Evolutionary conservation across 2,888 invertebrate species (phyloP), one percentile per base, ranked within the genome.

Genomic region (Anodontia alba): DNA sequence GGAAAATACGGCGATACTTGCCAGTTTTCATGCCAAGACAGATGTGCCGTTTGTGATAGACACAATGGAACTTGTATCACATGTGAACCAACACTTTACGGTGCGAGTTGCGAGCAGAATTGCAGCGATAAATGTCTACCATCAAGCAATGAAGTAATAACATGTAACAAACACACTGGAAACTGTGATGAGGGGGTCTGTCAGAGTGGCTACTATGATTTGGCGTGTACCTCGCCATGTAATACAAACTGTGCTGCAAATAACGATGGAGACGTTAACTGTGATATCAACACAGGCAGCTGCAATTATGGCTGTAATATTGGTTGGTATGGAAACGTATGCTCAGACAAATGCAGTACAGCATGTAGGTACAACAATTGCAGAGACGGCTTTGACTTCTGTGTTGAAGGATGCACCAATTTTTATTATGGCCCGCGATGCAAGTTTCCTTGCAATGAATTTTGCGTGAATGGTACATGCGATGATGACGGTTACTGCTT

Each of bases 281-380:
- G 85, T 62, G 71, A 78, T 23, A 51, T 82, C 10, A 38, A 66
- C 36, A 73, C 76, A 33, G 83, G 86, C 0, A 17, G 36, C n/a
- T 86, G 86, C n/a, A 17, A 43, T 0, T 49, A 66, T 17, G 79
- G 79, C 31, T 86, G 86, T 43, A 42, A 42, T 17, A 26, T 67
- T 31, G 83, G 83, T 0, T 83, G 42, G 29, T 86, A 42, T 49
- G 79, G 83, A 5, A 57, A 66, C 0, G 1, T 29, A 8, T 86
- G 86, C 51, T 17, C 57, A 1, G 75, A 68, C 3, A 17, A 54
- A 7, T 86, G 86, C 42, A 81, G 80, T 23, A 12, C 31, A 1
- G 70, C 72, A 20, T 85, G 85, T 54, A 29, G 49, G 1, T 76
- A 76, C 42, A 75, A 67, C 17, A 68, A 73, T n/a, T 85, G 85